Base-by-base conservation (phyloP, 2,797 vertebrate species). In the Channallabes apus region DNA sequence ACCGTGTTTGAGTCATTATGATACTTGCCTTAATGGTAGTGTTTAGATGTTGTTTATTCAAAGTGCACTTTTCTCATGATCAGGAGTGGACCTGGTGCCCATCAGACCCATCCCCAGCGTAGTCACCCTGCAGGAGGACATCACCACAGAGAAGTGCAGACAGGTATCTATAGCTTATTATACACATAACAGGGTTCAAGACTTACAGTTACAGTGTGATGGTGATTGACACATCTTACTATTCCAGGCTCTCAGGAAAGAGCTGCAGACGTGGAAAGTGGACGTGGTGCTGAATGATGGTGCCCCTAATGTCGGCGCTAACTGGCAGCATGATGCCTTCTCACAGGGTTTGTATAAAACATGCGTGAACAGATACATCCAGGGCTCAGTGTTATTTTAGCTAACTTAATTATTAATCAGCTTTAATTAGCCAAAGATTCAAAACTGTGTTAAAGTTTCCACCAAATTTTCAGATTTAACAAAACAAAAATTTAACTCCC, bases 261-360 rank as follows among this genome's bases (percentile, higher is more conserved):
- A 99, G 89, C 94, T 99, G 84, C 97, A 99, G 92, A 99, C 96
- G 0, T 99, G 98, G 98, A 99, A 99, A 88, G 98, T 97, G 67
- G 98, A 99, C 0, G 97, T 99, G 59, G 97, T 99, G 77, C 93
- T 99, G 68, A 98, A 99, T 0, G 98, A 99, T 0, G 98, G 98
- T 4, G 97, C 98, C 0, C 98, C 98, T 7, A 99, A 99, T 0
- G 97, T 99, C 0, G 98, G 98, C 75, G 96, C 98, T 35, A 99
- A 97, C 92, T 99, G 98, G 98, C 93, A 94, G 86, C 95, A 99
- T 0, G 98, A 99, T 0, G 98, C 98, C 22, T 99, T 96, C 82
- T 94, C 97, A 12, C 98, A 99, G 93, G 97, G 98, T 99, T 85
- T 15, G 87, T 82, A 59, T 46, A 54, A 68, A 77, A 56, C 17